Evolutionary conservation across 2,888 invertebrate species (phyloP), one percentile per base, ranked within the genome.

Genomic region (Cynaeus angustus): DNA sequence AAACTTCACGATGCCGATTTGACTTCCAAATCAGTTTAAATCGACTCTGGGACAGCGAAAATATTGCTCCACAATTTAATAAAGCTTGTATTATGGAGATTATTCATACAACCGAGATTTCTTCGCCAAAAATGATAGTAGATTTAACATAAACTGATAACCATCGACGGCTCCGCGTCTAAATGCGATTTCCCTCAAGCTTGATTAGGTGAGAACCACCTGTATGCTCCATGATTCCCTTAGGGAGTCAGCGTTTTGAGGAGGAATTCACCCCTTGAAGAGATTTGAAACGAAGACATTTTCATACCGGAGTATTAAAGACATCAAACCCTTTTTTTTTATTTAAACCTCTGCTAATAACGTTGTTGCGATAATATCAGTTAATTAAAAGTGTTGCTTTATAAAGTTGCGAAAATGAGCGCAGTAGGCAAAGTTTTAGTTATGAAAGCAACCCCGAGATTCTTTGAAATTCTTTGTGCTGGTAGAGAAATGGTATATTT

Each of bases 1-100:
- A 9, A 65, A 53, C 45, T 65, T 45, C 10, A 10, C 50, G 28
- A 55, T n/a, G 16, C 45, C 16, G 26, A 66, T 66, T 56, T 66
- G 66, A 66, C 66, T 66, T 56, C 56, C 66, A 66, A 56, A 66
- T 66, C 66, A 53, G 55, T 16, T 46, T 45, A 66, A 66, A 56
- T 66, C 66, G 66, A 46, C 26, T 12, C 28, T 26, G 37, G 37
- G 66, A 66, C 66, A 56, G 66, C 48, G 45, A 56, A 66, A 66
- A 66, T 66, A 66, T 66, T 66, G 46, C 66, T 48, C 56, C 66
- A 48, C 66, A 38, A 66, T 66, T 66, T 66, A 66, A 66, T 66
- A 66, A 66, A 66, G 46, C 48, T 28, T 33, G 46, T 52, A 66
- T 66, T 56, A 66, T 66, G 56, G 48, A 66, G 56, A 66, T 66